phyloP scores from a whole-genome alignment of 2,797 vertebrate genomes.

The Clarias fuscus region DNA sequence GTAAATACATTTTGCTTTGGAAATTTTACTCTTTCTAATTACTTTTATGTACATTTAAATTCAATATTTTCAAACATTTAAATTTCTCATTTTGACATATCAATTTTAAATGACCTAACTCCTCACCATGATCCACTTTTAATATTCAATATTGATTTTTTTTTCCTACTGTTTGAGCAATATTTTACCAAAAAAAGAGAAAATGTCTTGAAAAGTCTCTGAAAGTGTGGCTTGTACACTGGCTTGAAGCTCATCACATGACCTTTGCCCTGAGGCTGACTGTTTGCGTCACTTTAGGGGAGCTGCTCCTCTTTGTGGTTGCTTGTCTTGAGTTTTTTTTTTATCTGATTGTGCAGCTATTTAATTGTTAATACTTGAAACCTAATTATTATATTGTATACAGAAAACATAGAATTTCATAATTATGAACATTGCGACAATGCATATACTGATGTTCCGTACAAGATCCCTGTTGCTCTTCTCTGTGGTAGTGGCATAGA shows the following conservation, averaged over 20 bases:
- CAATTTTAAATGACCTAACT: background rate
- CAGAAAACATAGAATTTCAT: conserved; percentile 59
- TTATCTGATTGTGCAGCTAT: background rate
- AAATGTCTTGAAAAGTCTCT: background rate
- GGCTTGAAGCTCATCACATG: background rate
- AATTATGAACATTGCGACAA: conserved; percentile 62
- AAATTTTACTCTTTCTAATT: no score
- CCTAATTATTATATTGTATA: background rate
- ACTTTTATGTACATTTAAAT: background rate
- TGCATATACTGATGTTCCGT: conserved; percentile 90
- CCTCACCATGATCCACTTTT: background rate
- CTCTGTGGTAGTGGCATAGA: no score
- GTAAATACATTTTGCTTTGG: no score
- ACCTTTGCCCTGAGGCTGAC: background rate
- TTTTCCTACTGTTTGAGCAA: background rate
- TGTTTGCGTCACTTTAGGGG: background rate
- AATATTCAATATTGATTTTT: background rate
- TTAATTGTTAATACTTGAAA: background rate
- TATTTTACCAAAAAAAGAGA: no score
- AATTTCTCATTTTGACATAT: background rate
- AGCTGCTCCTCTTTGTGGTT: background rate
- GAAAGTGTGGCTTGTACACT: background rate
- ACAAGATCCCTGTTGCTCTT: conserved; percentile 72
- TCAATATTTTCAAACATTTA: background rate
- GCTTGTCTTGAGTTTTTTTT: background rate